These are phyloP conservation scores for Psylliodes chrysocephalus DNA, from an alignment of 2,888 invertebrate genomes.

Conservation along the genomic window DNA sequence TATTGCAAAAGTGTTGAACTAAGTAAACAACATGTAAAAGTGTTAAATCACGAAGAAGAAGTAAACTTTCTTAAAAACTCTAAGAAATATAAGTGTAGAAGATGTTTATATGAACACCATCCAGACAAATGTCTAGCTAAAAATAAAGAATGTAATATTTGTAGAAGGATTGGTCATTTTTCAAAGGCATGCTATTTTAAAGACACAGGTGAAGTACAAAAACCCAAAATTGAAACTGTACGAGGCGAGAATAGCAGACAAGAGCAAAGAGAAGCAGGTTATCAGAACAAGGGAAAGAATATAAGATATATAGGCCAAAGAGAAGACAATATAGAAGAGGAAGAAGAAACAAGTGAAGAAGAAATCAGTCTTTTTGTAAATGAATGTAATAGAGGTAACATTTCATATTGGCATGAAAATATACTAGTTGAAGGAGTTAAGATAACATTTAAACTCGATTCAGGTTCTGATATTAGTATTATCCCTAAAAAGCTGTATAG, in stretches of 20 bases:
- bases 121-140: conserved; percentile 21
- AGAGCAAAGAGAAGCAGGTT: neutral
- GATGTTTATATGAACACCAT: conserved; percentile 21
- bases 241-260: conserved; percentile 1
- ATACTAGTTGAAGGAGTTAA: neutral
- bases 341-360: neutral
- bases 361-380: neutral
- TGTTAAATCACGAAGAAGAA: conserved; percentile 11
- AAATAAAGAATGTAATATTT: conserved; percentile 22
- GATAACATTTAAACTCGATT: conserved; percentile 13
- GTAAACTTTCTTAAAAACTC: conserved; percentile 17
- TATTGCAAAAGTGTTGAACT: conserved; percentile 11
- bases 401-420: conserved; percentile 2
- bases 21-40: conserved; percentile 11
- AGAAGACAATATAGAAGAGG: neutral
- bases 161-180: conserved; percentile 19
- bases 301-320: neutral
- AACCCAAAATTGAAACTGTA: neutral
- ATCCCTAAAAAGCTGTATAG: neutral
- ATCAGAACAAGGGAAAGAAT: neutral
- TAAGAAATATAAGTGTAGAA: conserved; percentile 19
- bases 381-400: conserved; percentile 3
- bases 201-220: neutral
- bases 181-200: conserved; percentile 2
- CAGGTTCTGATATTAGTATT: conserved; percentile 18